Evolutionary conservation across 2,888 invertebrate genomes (phyloP).

Genomic region (Gastracanthus pulcherrimus): DNA sequence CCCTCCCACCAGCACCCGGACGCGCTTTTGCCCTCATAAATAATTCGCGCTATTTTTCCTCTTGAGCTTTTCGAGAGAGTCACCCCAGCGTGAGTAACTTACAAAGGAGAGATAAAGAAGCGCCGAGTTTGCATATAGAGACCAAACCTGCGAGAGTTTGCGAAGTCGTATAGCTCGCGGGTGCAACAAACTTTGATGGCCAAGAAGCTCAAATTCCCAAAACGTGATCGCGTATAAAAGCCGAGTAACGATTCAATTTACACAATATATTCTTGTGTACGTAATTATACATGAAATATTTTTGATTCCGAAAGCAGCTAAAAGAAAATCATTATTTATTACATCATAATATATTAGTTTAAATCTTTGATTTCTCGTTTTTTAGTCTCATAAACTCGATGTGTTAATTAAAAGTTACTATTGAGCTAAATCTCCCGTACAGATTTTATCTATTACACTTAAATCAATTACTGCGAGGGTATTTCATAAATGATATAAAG

Average conservation of each 20-base stretch:
- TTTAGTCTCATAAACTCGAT: too few relatives aligned
- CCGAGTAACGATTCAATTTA: too few relatives aligned
- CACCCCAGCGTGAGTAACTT: not conserved
- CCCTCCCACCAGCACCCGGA: not conserved
- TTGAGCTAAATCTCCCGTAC: not conserved
- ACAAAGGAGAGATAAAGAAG: not conserved
- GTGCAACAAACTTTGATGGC: conserved; percentile 29
- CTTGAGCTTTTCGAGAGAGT: not conserved
- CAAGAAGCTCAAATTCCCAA: too few relatives aligned
- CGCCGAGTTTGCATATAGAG: not conserved
- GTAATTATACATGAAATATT: too few relatives aligned
- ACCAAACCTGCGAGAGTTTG: not conserved
- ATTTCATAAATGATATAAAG: not conserved
- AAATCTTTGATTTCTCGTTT: not conserved
- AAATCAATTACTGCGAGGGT: not conserved
- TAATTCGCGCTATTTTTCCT: not conserved
- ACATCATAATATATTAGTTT: too few relatives aligned
- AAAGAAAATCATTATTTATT: too few relatives aligned
- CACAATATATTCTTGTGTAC: too few relatives aligned
- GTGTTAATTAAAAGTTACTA: not conserved
- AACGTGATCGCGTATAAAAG: too few relatives aligned
- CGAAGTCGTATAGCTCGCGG: not conserved
- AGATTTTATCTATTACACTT: not conserved
- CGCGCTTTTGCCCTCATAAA: too few relatives aligned
- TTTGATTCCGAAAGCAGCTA: too few relatives aligned